Percentiles rank a stretch among this genome's conserved stretches.
These are phyloP conservation scores for Pimpla rufipes DNA, from an alignment of 2,888 invertebrate genomes.

Conservation along the genomic window DNA sequence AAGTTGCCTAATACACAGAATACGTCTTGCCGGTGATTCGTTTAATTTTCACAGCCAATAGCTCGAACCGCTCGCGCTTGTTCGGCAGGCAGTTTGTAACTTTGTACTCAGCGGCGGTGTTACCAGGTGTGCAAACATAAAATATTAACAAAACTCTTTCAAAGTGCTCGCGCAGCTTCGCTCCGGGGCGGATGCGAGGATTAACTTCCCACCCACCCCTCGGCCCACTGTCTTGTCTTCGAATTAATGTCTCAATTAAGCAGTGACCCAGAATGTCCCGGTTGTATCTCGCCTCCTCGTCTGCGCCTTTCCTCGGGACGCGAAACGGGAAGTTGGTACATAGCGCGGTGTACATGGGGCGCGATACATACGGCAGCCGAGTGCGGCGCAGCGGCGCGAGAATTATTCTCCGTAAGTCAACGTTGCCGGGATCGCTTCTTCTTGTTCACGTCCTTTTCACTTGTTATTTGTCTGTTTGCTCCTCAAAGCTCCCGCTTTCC, in stretches of 20 bases:
- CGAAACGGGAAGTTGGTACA: constrained; percentile 48
- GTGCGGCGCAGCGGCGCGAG: constrained; percentile 34
- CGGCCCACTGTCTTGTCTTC: constrained; percentile 59
- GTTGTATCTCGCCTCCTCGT: constrained; percentile 60
- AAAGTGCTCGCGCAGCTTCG: constrained; percentile 18
- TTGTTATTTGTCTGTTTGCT: constrained; percentile 36
- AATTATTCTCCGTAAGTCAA: constrained; percentile 56
- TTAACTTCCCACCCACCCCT: constrained; percentile 42
- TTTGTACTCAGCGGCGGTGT: background rate
- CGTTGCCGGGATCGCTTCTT: constrained; percentile 10
- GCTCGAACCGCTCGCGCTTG: background rate
- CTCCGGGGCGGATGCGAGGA: constrained; percentile 51
- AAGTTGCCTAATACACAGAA: background rate
- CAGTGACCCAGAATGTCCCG: constrained; percentile 71
- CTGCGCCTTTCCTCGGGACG: constrained; percentile 32
- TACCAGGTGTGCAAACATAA: constrained; percentile 31
- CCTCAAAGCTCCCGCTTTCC: constrained; percentile 30
- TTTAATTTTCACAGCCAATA: background rate
- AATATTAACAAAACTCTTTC: constrained; percentile 39
- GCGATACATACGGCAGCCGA: constrained; percentile 21
- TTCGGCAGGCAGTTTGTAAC: background rate
- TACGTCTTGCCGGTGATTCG: background rate
- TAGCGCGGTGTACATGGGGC: constrained; percentile 6
- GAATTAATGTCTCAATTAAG: constrained; percentile 73
- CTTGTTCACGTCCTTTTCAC: constrained; percentile 34